Evolutionary conservation across 2,888 invertebrate species (phyloP).

Genomic region (Lottia scabra): DNA sequence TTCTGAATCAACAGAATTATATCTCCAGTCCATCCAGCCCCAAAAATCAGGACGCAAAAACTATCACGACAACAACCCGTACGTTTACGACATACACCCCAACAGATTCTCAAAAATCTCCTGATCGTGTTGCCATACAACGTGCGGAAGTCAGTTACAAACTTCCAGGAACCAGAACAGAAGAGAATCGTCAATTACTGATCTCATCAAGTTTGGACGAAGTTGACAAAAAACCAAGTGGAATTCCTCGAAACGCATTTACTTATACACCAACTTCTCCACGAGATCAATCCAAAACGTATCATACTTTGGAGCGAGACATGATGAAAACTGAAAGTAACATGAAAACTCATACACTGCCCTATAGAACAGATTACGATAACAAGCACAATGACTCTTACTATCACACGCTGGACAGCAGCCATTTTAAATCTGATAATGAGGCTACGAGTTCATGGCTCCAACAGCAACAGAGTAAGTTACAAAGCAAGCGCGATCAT

Average conservation of each 20-base stretch:
- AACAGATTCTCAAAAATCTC: constrained; percentile 45
- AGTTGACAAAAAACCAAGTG: constrained; percentile 38
- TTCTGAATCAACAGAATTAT: constrained; percentile 61
- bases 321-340: constrained; percentile 17
- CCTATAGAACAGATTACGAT: constrained; percentile 61
- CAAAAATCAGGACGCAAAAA: constrained; percentile 31
- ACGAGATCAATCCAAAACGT: constrained; percentile 19
- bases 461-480: constrained; percentile 65
- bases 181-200: constrained; percentile 52
- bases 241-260: constrained; percentile 53
- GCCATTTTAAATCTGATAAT: constrained; percentile 40
- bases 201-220: constrained; percentile 46
- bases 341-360: constrained; percentile 41
- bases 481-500: constrained; percentile 51
- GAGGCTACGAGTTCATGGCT: constrained; percentile 56
- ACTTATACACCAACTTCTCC: constrained; percentile 53
- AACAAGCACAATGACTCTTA: constrained; percentile 40
- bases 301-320: constrained; percentile 28
- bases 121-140: constrained; percentile 52
- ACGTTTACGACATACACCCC: constrained; percentile 44
- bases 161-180: constrained; percentile 43
- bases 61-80: constrained; percentile 42
- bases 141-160: constrained; percentile 57
- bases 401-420: constrained; percentile 47
- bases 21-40: constrained; percentile 43